phyloP scores from a whole-genome alignment of 2,113 vertebrate species.

The Sturnus vulgaris region DNA sequence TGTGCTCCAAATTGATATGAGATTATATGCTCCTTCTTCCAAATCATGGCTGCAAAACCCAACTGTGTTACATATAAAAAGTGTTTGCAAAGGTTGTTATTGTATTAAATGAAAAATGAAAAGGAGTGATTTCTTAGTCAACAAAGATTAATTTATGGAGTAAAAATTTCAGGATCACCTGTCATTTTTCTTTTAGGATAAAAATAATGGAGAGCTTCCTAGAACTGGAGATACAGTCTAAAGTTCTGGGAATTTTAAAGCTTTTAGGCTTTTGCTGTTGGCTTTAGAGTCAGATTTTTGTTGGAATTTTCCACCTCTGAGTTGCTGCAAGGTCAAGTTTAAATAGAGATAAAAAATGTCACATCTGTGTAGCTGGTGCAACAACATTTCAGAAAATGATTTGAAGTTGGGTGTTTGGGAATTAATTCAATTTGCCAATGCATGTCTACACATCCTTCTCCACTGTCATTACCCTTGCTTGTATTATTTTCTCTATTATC shows the following conservation, averaged over 20 bases:
- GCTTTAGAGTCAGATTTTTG: not conserved
- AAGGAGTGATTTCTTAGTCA: not conserved
- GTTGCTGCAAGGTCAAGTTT: constrained; percentile 13
- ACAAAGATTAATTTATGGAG: not conserved
- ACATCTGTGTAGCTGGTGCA: constrained; percentile 9
- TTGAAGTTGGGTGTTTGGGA: constrained; percentile 15
- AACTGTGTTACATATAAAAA: not conserved
- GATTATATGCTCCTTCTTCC: not conserved
- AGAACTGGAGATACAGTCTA: not conserved
- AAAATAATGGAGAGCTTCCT: not conserved
- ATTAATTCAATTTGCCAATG: constrained; percentile 46
- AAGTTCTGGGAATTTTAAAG: not conserved
- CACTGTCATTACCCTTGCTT: not conserved
- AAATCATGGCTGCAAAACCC: not conserved
- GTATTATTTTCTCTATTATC: not conserved
- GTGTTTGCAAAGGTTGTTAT: not conserved
- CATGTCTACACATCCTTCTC: constrained; percentile 21
- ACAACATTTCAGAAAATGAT: not conserved
- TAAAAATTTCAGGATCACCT: not conserved
- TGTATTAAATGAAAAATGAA: not conserved
- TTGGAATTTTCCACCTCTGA: not conserved
- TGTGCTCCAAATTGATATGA: not conserved
- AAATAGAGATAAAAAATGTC: constrained; percentile 27
- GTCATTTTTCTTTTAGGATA: not conserved
- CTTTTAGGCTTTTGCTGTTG: not conserved